Base-by-base conservation (phyloP, 2,888 invertebrate species). In the Lomographa bimaculata region DNA sequence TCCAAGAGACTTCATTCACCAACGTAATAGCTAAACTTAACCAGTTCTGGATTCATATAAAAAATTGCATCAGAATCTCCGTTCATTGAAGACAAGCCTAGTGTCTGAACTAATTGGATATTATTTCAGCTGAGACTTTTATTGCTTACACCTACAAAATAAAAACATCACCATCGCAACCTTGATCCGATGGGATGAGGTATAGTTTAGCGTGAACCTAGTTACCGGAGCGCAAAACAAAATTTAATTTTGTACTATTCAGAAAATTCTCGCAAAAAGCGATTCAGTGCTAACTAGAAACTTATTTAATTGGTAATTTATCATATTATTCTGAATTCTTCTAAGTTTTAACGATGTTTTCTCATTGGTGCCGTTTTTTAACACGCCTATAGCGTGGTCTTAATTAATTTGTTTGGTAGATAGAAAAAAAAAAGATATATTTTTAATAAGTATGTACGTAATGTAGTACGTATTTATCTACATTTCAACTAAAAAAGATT, bases 21-120 rank as follows among this genome's bases (percentile, higher is more conserved):
- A 14, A 14, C 2, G 4, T 14, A 14, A 14, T 4, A 18, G n/a
- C 17, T 19, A 19, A 20, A 24, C n/a, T 8, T 6, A 40, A 34
- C 34, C 12, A 24, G 34, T 40, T 18, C 3, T 4, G 3, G 4
- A 3, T 14, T 14, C 14, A 3, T 3, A 14, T n/a, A 46, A 47
- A 52, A 56, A 55, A 40, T 28, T 50, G 43, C 46, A 57, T 59
- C 53, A 68, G 60, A 71, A 71, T 60, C 64, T 63, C 60, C 61
- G 54, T 65, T 70, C 71, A 69, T 71, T 74, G 66, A 75, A 64
- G 70, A 64, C 62, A 68, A 63, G 56, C 51, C 63, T 64, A 62
- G 68, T 68, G 65, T 71, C 70, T 64, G 63, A 69, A 39, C 79
- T 80, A 79, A 79, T 80, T 80, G 79, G 71, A 63, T 65, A 63